Base-by-base conservation (phyloP, 2,113 vertebrate species). In the Eleginops maclovinus region DNA sequence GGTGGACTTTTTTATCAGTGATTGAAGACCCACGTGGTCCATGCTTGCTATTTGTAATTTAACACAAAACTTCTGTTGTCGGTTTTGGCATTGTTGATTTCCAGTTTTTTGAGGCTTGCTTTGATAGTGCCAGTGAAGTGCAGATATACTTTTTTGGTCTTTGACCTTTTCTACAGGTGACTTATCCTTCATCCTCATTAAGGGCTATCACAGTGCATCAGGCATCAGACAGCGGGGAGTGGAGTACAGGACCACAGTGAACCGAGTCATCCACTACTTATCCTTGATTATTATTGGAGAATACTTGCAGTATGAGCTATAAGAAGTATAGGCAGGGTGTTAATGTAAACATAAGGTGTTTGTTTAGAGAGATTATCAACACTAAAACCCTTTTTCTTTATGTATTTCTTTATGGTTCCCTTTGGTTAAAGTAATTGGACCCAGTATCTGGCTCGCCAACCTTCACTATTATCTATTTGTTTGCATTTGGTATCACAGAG, bases 121-220 rank as follows among this genome's bases (percentile, higher is more conserved):
- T 93, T 89, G 81, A 87, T 91, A 87, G 92, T 94, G 89, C 85
- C 87, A 90, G 90, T 92, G 88, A 90, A 86, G 87, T 91, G 87
- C 88, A 86, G 79, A 90, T 89, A 82, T 79, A 85, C 69, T 87
- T 87, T 85, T 85, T 81, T 41, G 83, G 80, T 90, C 77, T 85
- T 88, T 78, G 86, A 87, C 81, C 74, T 87, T 91, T 91, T 91
- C 81, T 88, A 88, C 91, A 89, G 85, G 83, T 87, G 84, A 91
- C 83, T 88, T 91, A 85, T 90, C 82, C 72, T 87, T 90, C 91
- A 89, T 93, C 82, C 47, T 93, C 93, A 93, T 94, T 91, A 94
- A 94, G 94, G 94, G 94, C 94, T 94, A 94, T 88, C 87, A 87
- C 88, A 90, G 89, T 87, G 79, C 83, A 82, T 89, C 84, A 79